Evolutionary conservation across 2,797 vertebrate genomes (phyloP), one percentile per base, ranked within the genome.

Genomic region (Tangara arthus): DNA sequence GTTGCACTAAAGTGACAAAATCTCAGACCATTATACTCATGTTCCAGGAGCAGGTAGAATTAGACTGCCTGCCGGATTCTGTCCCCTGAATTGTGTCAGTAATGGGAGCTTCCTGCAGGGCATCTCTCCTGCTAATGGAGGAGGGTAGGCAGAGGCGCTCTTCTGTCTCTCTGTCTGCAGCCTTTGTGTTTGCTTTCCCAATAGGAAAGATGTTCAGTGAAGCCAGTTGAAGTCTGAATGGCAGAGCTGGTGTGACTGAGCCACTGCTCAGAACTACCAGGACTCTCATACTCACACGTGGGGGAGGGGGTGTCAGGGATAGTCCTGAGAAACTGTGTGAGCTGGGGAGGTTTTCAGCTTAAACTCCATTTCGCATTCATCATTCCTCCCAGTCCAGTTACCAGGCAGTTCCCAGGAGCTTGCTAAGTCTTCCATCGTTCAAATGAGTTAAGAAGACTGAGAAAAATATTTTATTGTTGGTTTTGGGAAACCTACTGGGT

Each of bases 121-220:
- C 44, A 14, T 32, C 63, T n/a, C 0, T 5, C 41, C 65, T 77
- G 41, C 20, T 72, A 24, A 28, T 27, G 55, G 46, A 84, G 56
- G 26, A 49, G 73, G 8, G 6, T 52, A 66, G 53, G 82, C 82
- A 92, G 76, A 52, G 6, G 32, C 22, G 1, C 39, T 34, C 32
- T 6, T 24, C 47, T 59, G 6, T 50, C 7, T 57, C 47, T 52
- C 60, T 34, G 44, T 60, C 34, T 14, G 34, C 86, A 82, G 70
- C 68, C 61, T 63, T 92, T 95, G 66, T 94, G 75, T 93, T 80
- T 93, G 82, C 64, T 42, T 72, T 93, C 59, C 70, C 83, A 84
- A 8, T 44, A 91, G 79, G 52, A 93, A 70, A 32, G 65, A 86
- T 9, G 27, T 76, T 88, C 60, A 64, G 9, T 56, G 28, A n/a